phyloP scores from a whole-genome alignment of 2,797 vertebrate species.

The Danio jaintianensis region DNA sequence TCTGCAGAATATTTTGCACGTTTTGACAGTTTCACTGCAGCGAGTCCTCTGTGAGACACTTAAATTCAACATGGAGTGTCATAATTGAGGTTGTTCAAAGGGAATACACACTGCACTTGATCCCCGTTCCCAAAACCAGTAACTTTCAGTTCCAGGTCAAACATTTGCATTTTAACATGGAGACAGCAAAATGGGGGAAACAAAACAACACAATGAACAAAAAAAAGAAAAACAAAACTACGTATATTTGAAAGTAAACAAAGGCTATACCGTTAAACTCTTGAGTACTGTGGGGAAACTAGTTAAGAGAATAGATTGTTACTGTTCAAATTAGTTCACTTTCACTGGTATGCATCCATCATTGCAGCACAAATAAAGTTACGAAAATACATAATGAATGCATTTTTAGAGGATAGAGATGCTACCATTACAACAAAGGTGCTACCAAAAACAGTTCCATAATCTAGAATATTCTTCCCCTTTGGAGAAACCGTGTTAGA shows the following conservation, averaged over 20 bases:
- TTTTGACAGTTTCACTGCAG: conserved; percentile 46
- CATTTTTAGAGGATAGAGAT: conserved; percentile 66
- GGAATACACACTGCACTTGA: conserved; percentile 52
- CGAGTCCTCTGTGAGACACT: conserved; percentile 53
- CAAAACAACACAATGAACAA: conserved; percentile 69
- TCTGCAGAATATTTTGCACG: conserved; percentile 56
- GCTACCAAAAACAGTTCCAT: conserved; percentile 68
- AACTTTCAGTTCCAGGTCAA: conserved; percentile 63
- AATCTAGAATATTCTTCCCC: conserved; percentile 68
- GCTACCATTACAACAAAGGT: conserved; percentile 71
- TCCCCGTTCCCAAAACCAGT: conserved; percentile 52
- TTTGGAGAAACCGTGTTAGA: conserved; percentile 64
- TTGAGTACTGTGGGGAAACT: conserved; percentile 70
- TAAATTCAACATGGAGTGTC: conserved; percentile 59
- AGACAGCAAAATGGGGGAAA: conserved; percentile 54
- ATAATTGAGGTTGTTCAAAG: conserved; percentile 56
- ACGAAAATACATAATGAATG: conserved; percentile 65
- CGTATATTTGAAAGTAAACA: conserved; percentile 70
- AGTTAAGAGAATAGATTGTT: conserved; percentile 67
- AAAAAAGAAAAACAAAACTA: conserved; percentile 64
- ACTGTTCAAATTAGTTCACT: conserved; percentile 70
- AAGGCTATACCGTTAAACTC: conserved; percentile 71
- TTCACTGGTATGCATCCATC: conserved; percentile 70
- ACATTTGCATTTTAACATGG: conserved; percentile 59
- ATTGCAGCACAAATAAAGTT: conserved; percentile 69